Evolutionary conservation across 2,113 vertebrate species (phyloP), one percentile per base, ranked within the genome.

Genomic region (Calonectris borealis): DNA sequence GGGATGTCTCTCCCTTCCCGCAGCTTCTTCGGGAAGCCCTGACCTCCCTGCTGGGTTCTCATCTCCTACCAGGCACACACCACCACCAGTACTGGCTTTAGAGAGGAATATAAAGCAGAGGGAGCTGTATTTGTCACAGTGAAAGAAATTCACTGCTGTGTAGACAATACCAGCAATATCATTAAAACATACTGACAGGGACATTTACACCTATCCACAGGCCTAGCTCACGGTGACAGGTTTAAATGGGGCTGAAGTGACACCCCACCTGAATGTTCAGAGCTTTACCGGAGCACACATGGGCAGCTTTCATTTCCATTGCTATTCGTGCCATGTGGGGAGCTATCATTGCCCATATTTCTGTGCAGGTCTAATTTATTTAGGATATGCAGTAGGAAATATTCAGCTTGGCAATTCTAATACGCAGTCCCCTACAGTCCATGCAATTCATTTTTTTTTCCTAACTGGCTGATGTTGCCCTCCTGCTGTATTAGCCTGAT

Each of bases 331-430:
- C 83, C 51, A 49, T 55, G 83, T 49, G 68, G 88, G 82, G 69
- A 87, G 32, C 38, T 88, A 90, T 38, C n/a, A 52, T 6, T 54
- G 79, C 49, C 66, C 40, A n/a, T 46, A 78, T 83, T 91, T 90
- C 89, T 83, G 51, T 81, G 82, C 58, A 81, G 82, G 71, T 95
- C 69, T 97, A 92, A 96, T 96, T 96, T 97, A 97, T 97, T 94
- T 93, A 94, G 76, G 66, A 91, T 75, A 92, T 92, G 26, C 71
- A 94, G 77, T 89, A 83, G 96, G 66, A 97, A 97, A 97, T 91
- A 97, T 87, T 95, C 9, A 2, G 81, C 73, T 97, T 96, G 93
- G 93, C 94, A 98, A 96, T 97, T 96, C 94, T 96, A 96, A 98
- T 95, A 90, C 86, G 66, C 96, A 96, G 96, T 82, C 88, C 80